phyloP scores from a whole-genome alignment of 2,888 invertebrate species.

The Drosophila siamana region DNA sequence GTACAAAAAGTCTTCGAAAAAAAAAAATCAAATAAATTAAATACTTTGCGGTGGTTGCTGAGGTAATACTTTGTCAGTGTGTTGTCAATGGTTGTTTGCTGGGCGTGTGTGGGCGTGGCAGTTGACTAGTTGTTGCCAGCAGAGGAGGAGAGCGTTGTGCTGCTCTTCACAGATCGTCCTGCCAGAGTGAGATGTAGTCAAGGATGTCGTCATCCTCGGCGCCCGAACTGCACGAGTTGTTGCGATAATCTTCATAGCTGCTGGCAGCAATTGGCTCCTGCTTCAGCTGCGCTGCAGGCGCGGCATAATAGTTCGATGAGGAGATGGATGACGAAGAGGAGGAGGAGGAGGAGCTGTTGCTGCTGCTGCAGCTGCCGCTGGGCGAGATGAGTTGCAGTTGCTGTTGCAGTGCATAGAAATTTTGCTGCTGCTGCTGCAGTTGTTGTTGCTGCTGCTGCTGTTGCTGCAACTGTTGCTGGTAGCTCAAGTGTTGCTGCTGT shows the following conservation, averaged over 20 bases:
- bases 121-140: constrained; percentile 12
- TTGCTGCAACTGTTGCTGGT: constrained; percentile 44
- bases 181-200: constrained; percentile 86
- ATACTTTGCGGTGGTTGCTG: constrained; percentile 68
- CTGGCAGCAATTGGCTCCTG: constrained; percentile 81
- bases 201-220: constrained; percentile 95
- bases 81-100: constrained; percentile 31
- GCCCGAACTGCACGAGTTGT: constrained; percentile 85
- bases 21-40: constrained; percentile 48
- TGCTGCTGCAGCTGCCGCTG: constrained; percentile 24
- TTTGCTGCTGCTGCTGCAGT: constrained; percentile 49
- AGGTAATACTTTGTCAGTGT: constrained; percentile 76
- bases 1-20: constrained; percentile 54
- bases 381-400: constrained; percentile 58
- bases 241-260: constrained; percentile 89
- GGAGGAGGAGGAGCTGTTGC: constrained; percentile 28
- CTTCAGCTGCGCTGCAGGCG: constrained; percentile 56
- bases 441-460: constrained; percentile 48
- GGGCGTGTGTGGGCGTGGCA: constrained; percentile 26
- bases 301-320: constrained; percentile 19
- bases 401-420: constrained; percentile 48
- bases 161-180: constrained; percentile 78
- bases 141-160: not conserved
- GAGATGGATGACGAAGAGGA: constrained; percentile 8
- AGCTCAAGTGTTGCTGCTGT: constrained; percentile 56